phyloP scores from a whole-genome alignment of 2,113 vertebrate genomes.

The Platysternon megacephalum region DNA sequence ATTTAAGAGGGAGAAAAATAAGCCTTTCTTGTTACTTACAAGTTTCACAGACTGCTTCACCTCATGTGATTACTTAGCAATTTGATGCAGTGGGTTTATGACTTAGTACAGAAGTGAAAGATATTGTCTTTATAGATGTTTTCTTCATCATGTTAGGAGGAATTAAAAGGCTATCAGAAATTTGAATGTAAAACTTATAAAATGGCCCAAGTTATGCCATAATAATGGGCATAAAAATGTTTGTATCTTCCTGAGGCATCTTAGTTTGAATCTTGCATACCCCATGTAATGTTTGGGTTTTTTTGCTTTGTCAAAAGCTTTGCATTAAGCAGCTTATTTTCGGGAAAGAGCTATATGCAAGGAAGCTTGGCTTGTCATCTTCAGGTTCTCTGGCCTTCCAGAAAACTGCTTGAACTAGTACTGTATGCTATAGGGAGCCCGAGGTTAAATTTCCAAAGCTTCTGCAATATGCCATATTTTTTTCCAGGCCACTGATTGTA shows the following conservation, averaged over 20 bases:
- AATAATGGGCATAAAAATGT: neutral
- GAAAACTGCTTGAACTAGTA: neutral
- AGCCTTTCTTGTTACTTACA: neutral
- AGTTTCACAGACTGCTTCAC: neutral
- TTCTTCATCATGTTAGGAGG: neutral
- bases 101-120: neutral
- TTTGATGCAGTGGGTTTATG: neutral
- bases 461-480: neutral
- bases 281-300: neutral
- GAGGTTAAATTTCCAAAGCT: neutral
- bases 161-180: neutral
- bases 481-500: accelerated
- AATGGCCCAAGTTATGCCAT: neutral
- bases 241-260: neutral
- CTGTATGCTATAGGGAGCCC: neutral
- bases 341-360: neutral
- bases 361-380: neutral
- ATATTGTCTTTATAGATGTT: neutral
- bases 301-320: neutral
- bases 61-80: neutral
- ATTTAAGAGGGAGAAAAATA: neutral
- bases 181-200: neutral
- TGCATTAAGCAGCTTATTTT: neutral
- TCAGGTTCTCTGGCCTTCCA: neutral
- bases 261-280: neutral